Conservation (phyloP, 2,888 invertebrate genomes). For the Melikaiella ostensackeni region DNA sequence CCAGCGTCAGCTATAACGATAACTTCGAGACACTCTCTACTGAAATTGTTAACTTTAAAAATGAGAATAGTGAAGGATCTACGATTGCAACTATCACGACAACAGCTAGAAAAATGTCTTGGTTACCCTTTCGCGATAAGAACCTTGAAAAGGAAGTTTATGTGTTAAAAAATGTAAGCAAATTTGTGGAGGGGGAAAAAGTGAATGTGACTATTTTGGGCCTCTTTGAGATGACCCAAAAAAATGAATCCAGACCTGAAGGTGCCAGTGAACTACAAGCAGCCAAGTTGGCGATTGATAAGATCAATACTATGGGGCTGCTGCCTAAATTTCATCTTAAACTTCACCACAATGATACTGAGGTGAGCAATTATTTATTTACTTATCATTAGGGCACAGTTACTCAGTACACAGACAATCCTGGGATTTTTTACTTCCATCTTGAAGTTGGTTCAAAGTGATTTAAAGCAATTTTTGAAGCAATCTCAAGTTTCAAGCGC, state of each 20-base stretch:
- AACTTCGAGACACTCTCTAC: constrained; percentile 9
- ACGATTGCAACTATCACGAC: constrained; percentile 6
- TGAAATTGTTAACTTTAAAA: constrained; percentile 39
- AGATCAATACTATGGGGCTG: constrained; percentile 85
- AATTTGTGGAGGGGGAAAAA: constrained; percentile 55
- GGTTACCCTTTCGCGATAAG: constrained; percentile 18
- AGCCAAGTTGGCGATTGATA: constrained; percentile 87
- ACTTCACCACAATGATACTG: constrained; percentile 90
- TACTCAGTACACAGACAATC: too few species aligned
- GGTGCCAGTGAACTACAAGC: constrained; percentile 88
- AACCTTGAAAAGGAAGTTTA: constrained; percentile 4
- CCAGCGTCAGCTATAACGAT: constrained; percentile 24
- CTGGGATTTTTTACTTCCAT: too few species aligned
- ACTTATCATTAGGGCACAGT: too few species aligned
- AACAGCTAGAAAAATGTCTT: constrained; percentile 29
- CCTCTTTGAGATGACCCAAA: constrained; percentile 87
- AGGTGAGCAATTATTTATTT: constrained; percentile 80
- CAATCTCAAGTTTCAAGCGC: too few species aligned
- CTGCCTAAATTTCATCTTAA: constrained; percentile 87
- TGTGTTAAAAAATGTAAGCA: background rate
- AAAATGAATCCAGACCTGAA: constrained; percentile 82
- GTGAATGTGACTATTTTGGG: constrained; percentile 85
- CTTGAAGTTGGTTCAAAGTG: too few species aligned
- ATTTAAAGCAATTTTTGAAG: too few species aligned
- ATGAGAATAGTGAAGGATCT: constrained; percentile 3